Base-by-base conservation (phyloP, 2,888 invertebrate species). In the Trissolcus japonicus region DNA sequence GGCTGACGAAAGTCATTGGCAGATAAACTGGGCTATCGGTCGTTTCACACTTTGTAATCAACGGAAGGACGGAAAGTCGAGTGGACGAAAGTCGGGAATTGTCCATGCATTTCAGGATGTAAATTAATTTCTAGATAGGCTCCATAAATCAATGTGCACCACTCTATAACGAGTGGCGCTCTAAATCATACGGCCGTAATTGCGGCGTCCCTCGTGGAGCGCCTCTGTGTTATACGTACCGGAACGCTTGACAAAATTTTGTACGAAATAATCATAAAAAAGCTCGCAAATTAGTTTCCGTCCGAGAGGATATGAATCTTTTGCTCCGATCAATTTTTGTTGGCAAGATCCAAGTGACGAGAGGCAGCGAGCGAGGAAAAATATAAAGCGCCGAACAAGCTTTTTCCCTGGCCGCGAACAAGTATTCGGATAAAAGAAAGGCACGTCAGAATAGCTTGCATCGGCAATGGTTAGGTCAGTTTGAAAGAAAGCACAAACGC, bases 71-170 rank as follows among this genome's bases (percentile, higher is more conserved):
- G 67, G 48, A 63, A 76, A 76, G 66, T 65, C 21, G 76, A 77
- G 61, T 74, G 56, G 66, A 54, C 66, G 76, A 76, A 76, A 78
- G 69, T 65, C 48, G 76, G 78, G 81, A 84, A 84, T 86, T 84
- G 84, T 85, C 84, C 85, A 83, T 86, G 86, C 82, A 87, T 87
- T 86, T 86, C 83, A 80, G 84, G 84, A 86, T 87, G 84, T 82
- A 84, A 86, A 88, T 87, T 88, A 88, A 88, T 88, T 86, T 88
- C 82, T 75, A 78, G 76, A 69, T 67, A 78, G 68, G 77, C 74
- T 25, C 62, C 74, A 74, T 80, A 80, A 80, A 80, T 80, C 80
- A 80, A 71, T 83, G 78, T 78, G 81, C 80, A 79, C 78, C 76
- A 81, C 82, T 84, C 83, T 83, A 84, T 84, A 85, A 82, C 83